Base-by-base conservation (phyloP, 2,113 vertebrate genomes). In the Tetrax tetrax region DNA sequence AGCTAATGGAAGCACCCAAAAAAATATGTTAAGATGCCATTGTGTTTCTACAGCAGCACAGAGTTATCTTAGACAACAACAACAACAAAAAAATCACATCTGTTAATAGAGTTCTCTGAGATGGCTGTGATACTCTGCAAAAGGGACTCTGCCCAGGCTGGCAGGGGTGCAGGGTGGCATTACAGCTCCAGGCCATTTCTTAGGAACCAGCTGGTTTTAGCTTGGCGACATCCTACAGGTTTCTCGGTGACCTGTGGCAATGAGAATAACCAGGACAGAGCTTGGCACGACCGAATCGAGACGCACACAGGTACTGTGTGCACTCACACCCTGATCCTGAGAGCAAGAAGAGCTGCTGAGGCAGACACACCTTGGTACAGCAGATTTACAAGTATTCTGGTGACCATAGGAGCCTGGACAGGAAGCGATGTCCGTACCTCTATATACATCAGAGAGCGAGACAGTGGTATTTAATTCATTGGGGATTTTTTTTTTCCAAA, bases 291-390 rank as follows among this genome's bases (percentile, higher is more conserved):
- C 14, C 38, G 23, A 5, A 7, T 1, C 8, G 3, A 53, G 54
- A 3, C 35, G 51, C 61, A 14, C 45, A 7, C 13, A 10, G 29
- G 19, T 1, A 5, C 29, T 10, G 16, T 6, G 57, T 18, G 59
- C 35, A 3, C 17, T 33, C 53, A 5, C 41, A 7, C 23, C 2
- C 24, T 5, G 31, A 47, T 11, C 24, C 60, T 7, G 4, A 6
- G 31, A 35, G 9, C 31, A 8, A 48, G 41, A 24, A 18, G 47
- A 31, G 56, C 60, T 54, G 2, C 69, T 28, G 53, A 22, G 21
- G 53, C 23, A 45, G 20, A 15, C 2, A 2, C 7, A 25, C 12
- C 15, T 29, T 0, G 0, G 1, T 5, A 10, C 6, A 2, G 7
- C 2, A 14, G 2, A 11, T 91, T 69, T 18, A 19, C 2, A 0